Base-by-base conservation (phyloP, 2,888 invertebrate species). In the Plagodis dolabraria region DNA sequence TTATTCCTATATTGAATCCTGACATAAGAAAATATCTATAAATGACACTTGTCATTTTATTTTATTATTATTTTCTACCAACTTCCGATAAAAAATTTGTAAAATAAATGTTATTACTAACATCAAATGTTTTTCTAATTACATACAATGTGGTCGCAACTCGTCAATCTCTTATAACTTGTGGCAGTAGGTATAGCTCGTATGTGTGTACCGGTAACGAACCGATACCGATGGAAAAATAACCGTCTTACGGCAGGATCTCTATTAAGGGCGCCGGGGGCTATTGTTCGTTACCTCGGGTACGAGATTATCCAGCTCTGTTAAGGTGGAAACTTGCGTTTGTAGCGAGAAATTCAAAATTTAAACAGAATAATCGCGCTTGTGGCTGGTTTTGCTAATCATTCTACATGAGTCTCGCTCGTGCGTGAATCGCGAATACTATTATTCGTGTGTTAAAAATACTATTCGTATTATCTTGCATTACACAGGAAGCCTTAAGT, bases 181-280 rank as follows among this genome's bases (percentile, higher is more conserved):
- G 51, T 34, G 45, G 45, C 56, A 46, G 6, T 33, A 22, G 33
- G 5, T 34, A 44, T 45, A 8, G 1, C 47, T 47, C 47, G 33
- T 47, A 45, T 33, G 53, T 63, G 53, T 66, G 57, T 67, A 62
- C 57, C 67, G 67, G 63, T 77, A 77, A 77, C 77, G 76, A 77
- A 77, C 76, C 74, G 76, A 70, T 71, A 68, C 64, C 60, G 68
- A 64, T 68, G 69, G 73, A 72, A 12, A 43, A 43, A 43, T 9
- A 40, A 72, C 51, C 11, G 5, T 11, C 35, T 12, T 35, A 40
- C 7, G 45, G 11, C 35, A 12, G 35, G 11, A 12, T 35, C 35
- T 35, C 35, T 35, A 12, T 45, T 9, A 53, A 43, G 40, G 12
- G 0, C 38, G 33, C 49, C 43, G 22, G 42, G 62, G 60, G 67